Base-by-base conservation (phyloP, 2,888 invertebrate genomes). In the Drosophila putrida region DNA sequence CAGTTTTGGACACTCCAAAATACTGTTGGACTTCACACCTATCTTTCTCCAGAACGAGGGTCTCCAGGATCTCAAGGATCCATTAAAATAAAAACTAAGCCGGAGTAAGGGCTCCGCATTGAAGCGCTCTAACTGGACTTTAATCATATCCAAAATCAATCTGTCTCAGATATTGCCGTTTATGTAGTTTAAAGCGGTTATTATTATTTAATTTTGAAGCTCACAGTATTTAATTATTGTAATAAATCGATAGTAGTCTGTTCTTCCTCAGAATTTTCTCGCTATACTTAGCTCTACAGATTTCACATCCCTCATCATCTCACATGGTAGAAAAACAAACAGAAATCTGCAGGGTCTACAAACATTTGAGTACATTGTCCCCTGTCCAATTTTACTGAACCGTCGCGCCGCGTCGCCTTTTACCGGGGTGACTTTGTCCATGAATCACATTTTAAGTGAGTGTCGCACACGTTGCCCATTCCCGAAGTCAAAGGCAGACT, bases 361-460 rank as follows among this genome's bases (percentile, higher is more conserved):
- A 46, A 33, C 44, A 43, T 28, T 38, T n/a, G 46, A 27, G 28
- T 38, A 58, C 20, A 46, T 53, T 51, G 35, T 20, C 15, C 43
- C 43, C 54, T 33, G 31, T 38, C 31, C 44, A 51, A 39, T 20
- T 20, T 20, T 20, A 20, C 20, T 20, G 20, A 20, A 20, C 20
- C 20, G 20, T 20, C 20, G 20, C 20, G 20, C 2, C 20, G 20
- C 6, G 28, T 31, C 13, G 11, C 13, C 47, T n/a, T 43, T 68
- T 44, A 58, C 20, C 63, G 54, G 86, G 83, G 78, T 88, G 84
- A 79, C 77, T 85, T 64, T 68, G 61, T 76, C 71, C 82, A 88
- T 90, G 91, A 91, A 91, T 90, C 88, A 90, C 89, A 84, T 90
- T 90, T 88, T 91, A 90, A 90, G 91, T 91, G 91, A 91, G 81